Evolutionary conservation across 2,888 invertebrate species (phyloP), one percentile per base, ranked within the genome.

Genomic region (Dynastes tityus): DNA sequence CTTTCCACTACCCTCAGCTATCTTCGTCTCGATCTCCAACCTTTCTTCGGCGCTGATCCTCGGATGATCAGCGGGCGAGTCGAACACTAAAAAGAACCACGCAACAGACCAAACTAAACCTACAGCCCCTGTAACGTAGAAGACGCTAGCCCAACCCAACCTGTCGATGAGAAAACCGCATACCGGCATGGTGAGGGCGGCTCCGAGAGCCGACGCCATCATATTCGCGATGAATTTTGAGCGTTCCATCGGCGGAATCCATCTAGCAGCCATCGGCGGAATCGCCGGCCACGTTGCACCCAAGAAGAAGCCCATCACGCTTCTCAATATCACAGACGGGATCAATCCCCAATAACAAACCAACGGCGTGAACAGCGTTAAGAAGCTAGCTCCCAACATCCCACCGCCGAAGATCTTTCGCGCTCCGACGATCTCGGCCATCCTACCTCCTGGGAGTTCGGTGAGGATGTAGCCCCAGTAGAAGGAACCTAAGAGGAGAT

Each of bases 211-310:
- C 29, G 97, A 96, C 8, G 97, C 96, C 95, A 96, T 95, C 95
- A 96, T 96, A 85, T 96, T 95, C 8, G 97, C 95, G 88, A 97
- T 96, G 88, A 98, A 96, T 88, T 97, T 96, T 63, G 97, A 96
- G 82, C 98, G 92, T 87, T 98, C 98, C 91, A 95, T 92, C 11
- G 97, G 97, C 6, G 98, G 98, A 79, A 98, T 96, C 98, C 98
- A 98, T 81, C 94, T 94, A 6, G 97, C 96, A 55, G 97, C 96
- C 92, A 98, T 94, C 3, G 97, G 95, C 79, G 97, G 95, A 85
- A 98, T 97, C 5, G 97, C 96, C 0, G 98, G 98, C 95, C 97
- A 98, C 8, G 96, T 96, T 13, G 95, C 97, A 71, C 96, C 95
- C 91, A 92, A 83, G 81, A 88, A 88, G 85, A 88, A 88, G 9